phyloP scores from a whole-genome alignment of 1,140 invertebrate species.

The Mesaphorura yosii region DNA sequence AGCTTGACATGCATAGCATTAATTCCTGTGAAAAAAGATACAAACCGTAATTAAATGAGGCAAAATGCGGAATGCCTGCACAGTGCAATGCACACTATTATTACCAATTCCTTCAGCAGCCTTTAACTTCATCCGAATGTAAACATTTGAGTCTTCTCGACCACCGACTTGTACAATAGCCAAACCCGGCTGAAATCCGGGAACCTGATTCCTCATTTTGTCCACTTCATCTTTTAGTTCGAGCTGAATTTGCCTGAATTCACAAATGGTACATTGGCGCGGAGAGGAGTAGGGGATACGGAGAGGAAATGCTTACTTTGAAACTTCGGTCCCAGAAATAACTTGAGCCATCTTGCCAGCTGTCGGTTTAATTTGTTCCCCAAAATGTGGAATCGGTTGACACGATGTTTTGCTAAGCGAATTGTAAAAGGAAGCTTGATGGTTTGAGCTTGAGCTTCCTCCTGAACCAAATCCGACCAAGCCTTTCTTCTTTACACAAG shows the following conservation, averaged over 20 bases:
- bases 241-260: conserved; percentile 57
- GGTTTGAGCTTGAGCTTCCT: background rate
- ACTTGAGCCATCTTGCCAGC: conserved; percentile 38
- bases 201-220: conserved; percentile 44
- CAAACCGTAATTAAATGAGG: no score
- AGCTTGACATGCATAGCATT: conserved; percentile 67
- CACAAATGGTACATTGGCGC: no score
- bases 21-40: no score
- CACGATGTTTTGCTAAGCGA: background rate
- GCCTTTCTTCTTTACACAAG: background rate
- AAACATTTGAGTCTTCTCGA: conserved; percentile 97
- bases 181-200: conserved; percentile 59
- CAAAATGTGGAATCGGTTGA: no score
- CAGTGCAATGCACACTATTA: conserved; percentile 61
- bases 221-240: conserved; percentile 55
- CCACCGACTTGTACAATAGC: conserved; percentile 83
- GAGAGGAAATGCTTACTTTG: conserved; percentile 44
- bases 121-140: conserved; percentile 93
- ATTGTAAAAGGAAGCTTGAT: background rate
- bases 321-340: conserved; percentile 50
- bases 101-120: conserved; percentile 86
- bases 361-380: no score
- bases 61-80: no score
- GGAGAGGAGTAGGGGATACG: no score
- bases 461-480: background rate